Evolutionary conservation across 2,113 vertebrate genomes (phyloP).

Genomic region (Hippocampus mohnikei): DNA sequence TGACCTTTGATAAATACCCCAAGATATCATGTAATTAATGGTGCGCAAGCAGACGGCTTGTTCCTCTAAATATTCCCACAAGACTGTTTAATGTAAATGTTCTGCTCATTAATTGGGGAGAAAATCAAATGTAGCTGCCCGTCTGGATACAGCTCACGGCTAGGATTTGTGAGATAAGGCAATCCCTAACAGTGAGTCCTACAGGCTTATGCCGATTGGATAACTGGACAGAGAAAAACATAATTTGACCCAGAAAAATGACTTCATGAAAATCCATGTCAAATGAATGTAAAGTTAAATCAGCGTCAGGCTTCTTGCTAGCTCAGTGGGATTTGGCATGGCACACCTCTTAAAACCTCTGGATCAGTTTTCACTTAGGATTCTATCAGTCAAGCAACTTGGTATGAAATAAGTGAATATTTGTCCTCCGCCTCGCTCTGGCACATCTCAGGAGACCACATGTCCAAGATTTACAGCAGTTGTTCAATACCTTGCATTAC

Average conservation of each 20-base stretch:
- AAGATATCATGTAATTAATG: background rate
- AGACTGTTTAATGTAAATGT: background rate
- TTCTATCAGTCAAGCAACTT: background rate
- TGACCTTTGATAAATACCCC: background rate
- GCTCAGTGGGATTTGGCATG: background rate
- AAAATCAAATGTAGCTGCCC: background rate
- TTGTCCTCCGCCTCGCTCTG: background rate
- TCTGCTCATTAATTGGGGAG: background rate
- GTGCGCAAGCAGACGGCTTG: background rate
- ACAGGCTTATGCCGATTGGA: background rate
- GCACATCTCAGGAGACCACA: background rate
- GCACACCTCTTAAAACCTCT: background rate
- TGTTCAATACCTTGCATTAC: background rate
- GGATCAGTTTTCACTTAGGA: background rate
- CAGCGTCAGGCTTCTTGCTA: background rate
- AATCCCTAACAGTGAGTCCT: background rate
- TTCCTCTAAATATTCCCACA: slow-evolving; percentile 1
- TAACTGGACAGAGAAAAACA: slow-evolving; percentile 3
- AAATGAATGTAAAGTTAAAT: background rate
- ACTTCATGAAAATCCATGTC: background rate
- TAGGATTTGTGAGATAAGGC: background rate
- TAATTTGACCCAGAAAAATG: background rate
- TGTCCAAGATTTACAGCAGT: background rate
- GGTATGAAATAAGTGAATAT: background rate
- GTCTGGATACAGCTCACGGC: background rate